Base-by-base conservation (phyloP, 2,888 invertebrate species). In the Drosophila tanythrix region DNA sequence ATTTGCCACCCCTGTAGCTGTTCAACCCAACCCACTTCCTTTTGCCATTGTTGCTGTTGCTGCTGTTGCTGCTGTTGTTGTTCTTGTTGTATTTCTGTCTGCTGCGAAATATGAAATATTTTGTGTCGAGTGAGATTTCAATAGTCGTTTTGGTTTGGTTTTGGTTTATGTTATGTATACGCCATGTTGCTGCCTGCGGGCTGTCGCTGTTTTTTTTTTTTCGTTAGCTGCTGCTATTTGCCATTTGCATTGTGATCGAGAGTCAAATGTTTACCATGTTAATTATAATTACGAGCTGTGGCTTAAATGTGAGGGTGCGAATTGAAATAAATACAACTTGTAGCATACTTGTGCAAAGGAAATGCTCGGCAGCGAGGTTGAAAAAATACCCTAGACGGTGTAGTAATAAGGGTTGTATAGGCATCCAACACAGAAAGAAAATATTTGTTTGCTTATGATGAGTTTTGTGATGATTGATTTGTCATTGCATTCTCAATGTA, bases 251-350 rank as follows among this genome's bases (percentile, higher is more conserved):
- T 80, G 62, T 71, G 71, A 71, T 78, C 68, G 67, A 63, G 52
- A 76, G 29, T 60, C 63, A 56, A 79, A 85, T 82, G 71, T 70
- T 77, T 80, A 60, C 80, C 68, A 70, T 83, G 83, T 80, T 88
- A 88, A 85, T 80, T 85, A 74, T 74, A 82, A 71, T 73, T 79
- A 73, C 71, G 25, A 62, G 63, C 66, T 61, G 53, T 38, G 40
- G 40, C 60, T 53, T 36, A 31, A 76, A 55, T 48, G 40, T 57
- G 31, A 40, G 64, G 55, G 57, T 69, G 59, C 43, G 11, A 72
- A 70, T 51, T 57, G 46, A 18, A 61, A 56, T 50, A 29, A 40
- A 66, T 59, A 57, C 48, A 63, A 63, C 40, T 53, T 60, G 21
- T 35, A 50, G 33, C 18, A 36, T 8, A 27, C 33, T 21, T 31